Conservation (phyloP, 2,113 vertebrate genomes). For the Bothrops jararaca region DNA sequence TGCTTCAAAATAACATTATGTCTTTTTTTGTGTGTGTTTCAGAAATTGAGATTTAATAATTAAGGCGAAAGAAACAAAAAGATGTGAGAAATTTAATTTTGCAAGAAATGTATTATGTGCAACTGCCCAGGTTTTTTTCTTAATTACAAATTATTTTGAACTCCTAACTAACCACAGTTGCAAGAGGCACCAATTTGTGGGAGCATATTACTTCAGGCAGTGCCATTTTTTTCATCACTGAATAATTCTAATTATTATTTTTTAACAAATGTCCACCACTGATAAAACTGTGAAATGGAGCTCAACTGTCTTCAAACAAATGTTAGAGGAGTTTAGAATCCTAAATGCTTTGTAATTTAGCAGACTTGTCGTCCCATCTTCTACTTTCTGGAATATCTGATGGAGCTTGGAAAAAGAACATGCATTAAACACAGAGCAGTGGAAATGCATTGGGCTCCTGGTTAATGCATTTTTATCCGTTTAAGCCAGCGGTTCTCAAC, state of each 20-base stretch:
- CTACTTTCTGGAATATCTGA: slow-evolving; percentile 54
- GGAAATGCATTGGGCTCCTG: slow-evolving; percentile 43
- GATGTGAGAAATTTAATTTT: background rate
- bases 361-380: slow-evolving; percentile 39
- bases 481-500: too few relatives aligned
- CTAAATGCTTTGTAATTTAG: slow-evolving; percentile 28
- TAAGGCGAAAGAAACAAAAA: background rate
- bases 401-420: slow-evolving; percentile 55
- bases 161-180: slow-evolving; percentile 11
- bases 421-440: slow-evolving; percentile 47
- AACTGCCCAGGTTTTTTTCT: background rate
- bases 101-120: background rate
- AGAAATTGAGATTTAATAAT: background rate
- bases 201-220: background rate
- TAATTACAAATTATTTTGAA: background rate
- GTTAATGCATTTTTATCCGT: slow-evolving; percentile 43
- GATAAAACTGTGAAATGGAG: slow-evolving; percentile 21
- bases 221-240: slow-evolving; percentile 9
- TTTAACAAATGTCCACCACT: background rate
- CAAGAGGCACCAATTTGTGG: background rate
- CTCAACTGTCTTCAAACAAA: background rate
- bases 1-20: background rate
- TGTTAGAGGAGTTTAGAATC: background rate
- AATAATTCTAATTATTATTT: slow-evolving; percentile 2
- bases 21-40: background rate